These are phyloP conservation scores for Drosophila willistoni DNA, from an alignment of 1,140 invertebrate species.

Conservation along the genomic window DNA sequence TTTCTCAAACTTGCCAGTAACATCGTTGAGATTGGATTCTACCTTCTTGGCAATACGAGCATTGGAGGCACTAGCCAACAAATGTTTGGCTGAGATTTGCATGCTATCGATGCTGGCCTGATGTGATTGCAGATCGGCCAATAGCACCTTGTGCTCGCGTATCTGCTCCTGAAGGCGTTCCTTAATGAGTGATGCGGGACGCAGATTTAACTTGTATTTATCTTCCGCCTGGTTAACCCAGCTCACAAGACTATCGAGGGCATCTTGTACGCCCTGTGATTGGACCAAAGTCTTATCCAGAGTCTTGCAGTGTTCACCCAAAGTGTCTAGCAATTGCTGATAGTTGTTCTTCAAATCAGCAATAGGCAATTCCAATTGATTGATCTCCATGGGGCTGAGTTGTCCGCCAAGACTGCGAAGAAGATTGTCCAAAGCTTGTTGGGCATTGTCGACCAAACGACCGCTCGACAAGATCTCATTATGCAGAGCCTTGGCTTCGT, in stretches of 20 bases:
- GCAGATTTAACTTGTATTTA: constrained; percentile 90
- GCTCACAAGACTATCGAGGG: constrained; percentile 91
- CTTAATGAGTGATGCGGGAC: constrained; percentile 93
- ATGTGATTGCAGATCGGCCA: constrained; percentile 93
- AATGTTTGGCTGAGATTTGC: constrained; percentile 89
- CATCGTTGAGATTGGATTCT: constrained; percentile 93
- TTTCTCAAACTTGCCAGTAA: constrained; percentile 92
- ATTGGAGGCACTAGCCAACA: constrained; percentile 92
- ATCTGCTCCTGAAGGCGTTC: constrained; percentile 95
- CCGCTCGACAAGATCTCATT: constrained; percentile 94
- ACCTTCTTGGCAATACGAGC: constrained; percentile 94
- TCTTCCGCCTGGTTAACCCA: constrained; percentile 94
- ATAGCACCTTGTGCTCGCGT: constrained; percentile 90
- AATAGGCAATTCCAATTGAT: constrained; percentile 91
- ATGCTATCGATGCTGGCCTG: constrained; percentile 93
- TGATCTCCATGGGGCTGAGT: constrained; percentile 89
- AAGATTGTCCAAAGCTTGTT: constrained; percentile 88
- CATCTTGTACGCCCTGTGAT: constrained; percentile 97
- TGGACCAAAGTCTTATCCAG: constrained; percentile 95
- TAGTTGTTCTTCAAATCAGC: constrained; percentile 91
- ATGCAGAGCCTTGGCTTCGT: constrained; percentile 92
- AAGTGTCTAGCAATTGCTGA: constrained; percentile 87
- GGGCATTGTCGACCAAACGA: constrained; percentile 90
- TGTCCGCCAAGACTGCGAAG: constrained; percentile 91
- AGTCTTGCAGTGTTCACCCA: constrained; percentile 91